Base-by-base conservation (phyloP, 2,113 vertebrate genomes). In the Felis chaus region DNA sequence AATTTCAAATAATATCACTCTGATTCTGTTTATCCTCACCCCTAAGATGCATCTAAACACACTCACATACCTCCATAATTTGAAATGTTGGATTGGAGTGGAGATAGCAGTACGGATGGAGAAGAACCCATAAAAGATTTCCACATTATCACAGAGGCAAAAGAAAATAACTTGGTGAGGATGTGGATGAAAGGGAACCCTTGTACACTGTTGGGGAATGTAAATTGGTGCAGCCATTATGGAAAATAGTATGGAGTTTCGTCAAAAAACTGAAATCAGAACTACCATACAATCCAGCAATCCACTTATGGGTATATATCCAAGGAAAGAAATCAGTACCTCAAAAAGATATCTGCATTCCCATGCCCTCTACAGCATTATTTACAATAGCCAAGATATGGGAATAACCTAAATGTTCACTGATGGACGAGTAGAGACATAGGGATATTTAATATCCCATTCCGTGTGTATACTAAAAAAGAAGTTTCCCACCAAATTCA, bases 61-160 rank as follows among this genome's bases (percentile, higher is more conserved):
- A 33, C 0, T 63, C 2, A 15, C 1, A 73, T 0, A 31, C 19
- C 19, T 65, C 13, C 15, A 41, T 50, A 16, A 4, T 63, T 85
- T 82, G 88, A 94, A 25, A 69, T 41, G 14, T 19, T 81, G 5
- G 39, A 8, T 79, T 79, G 53, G 8, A 63, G 10, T 78, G 9
- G 31, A 68, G 16, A n/a, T 3, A 48, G 25, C 11, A n/a, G n/a
- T 48, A 53, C 31, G 65, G 1, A 79, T 91, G 33, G 36, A 69
- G 69, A 76, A 91, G 8, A 68, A 39, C 1, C 12, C 16, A 15
- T 57, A 33, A 73, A 27, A 48, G 3, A 85, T n/a, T 68, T 63
- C 16, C 80, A 3, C 6, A 74, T 48, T 50, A 68, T 36, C 61
- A 50, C 19, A 80, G 53, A 79, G 31, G 19, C 45, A 31, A 68